These are phyloP conservation scores for Gila robusta DNA, from an alignment of 2,797 vertebrate species.

Conservation along the genomic window DNA sequence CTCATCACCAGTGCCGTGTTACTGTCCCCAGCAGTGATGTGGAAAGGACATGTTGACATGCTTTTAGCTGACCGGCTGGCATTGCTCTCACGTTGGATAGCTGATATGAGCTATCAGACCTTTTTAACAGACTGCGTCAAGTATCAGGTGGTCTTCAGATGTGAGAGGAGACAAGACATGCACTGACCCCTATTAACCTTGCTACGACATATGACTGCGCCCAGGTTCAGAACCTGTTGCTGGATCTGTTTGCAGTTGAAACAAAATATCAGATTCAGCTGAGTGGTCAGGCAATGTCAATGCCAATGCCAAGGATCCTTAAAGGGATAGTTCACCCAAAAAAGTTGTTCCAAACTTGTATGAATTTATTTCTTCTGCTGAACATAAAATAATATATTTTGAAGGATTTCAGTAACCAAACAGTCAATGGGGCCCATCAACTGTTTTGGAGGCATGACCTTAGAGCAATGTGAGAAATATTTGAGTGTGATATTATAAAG, in stretches of 20 bases:
- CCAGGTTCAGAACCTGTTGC: slow-evolving; percentile 36
- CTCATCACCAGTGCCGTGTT: slow-evolving; percentile 28
- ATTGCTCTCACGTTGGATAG: slow-evolving; percentile 54
- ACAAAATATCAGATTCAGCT: slow-evolving; percentile 52
- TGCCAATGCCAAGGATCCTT: no score
- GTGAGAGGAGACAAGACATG: slow-evolving; percentile 58
- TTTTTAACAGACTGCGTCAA: slow-evolving; percentile 56
- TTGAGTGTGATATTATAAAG: no score
- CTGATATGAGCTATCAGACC: slow-evolving; percentile 62
- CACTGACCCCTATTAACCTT: slow-evolving; percentile 36
- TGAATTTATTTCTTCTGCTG: no score
- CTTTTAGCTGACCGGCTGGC: slow-evolving; percentile 54
- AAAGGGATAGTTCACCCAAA: no score
- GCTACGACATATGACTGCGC: slow-evolving; percentile 31
- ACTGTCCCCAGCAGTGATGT: slow-evolving; percentile 50
- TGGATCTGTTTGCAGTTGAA: slow-evolving; percentile 66
- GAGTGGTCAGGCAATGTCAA: not conserved
- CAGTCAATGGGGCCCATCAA: no score
- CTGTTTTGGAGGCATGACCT: not conserved
- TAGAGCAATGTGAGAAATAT: not conserved
- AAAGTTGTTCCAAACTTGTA: no score
- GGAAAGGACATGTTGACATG: slow-evolving; percentile 62
- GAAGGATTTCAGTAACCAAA: no score
- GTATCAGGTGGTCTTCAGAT: slow-evolving; percentile 72
- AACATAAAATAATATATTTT: no score